A percentile compares a stretch with the other conserved stretches of the same genome.
Evolutionary conservation across 2,113 vertebrate species (phyloP).

Genomic region (Sphaerodactylus townsendi): DNA sequence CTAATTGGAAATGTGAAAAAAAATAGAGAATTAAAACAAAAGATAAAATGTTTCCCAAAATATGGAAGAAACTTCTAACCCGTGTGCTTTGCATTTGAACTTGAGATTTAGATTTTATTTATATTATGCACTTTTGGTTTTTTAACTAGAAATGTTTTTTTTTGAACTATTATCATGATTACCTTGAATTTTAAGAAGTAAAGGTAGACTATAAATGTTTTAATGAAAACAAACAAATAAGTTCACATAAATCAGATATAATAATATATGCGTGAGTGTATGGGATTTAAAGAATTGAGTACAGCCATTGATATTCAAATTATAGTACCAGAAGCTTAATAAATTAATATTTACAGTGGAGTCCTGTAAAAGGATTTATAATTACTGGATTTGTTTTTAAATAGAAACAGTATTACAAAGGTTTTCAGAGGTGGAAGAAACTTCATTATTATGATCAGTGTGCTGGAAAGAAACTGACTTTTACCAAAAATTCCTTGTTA

Average conservation of each 20-base stretch:
- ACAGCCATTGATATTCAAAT: background rate
- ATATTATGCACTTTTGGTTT: too few species aligned
- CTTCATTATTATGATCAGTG: slow-evolving; percentile 51
- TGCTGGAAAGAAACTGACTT: slow-evolving; percentile 65
- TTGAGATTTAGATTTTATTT: too few species aligned
- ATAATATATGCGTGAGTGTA: too few species aligned
- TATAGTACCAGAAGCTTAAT: background rate
- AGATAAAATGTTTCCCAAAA: too few species aligned
- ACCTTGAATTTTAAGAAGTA: too few species aligned
- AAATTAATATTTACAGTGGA: background rate
- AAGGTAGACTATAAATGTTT: too few species aligned
- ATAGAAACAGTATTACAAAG: background rate
- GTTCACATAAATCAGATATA: background rate
- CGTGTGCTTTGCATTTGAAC: background rate
- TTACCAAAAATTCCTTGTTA: slow-evolving; percentile 65
- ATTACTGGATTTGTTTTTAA: background rate
- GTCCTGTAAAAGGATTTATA: background rate
- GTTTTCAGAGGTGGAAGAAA: slow-evolving; percentile 57
- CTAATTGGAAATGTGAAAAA: background rate
- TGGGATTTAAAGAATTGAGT: background rate
- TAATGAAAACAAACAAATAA: background rate
- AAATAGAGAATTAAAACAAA: too few species aligned
- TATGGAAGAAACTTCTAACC: too few species aligned
- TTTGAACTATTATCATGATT: too few species aligned
- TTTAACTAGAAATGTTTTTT: too few species aligned